Conservation (phyloP, 2,797 vertebrate genomes). For the Artibeus jamaicensis region DNA sequence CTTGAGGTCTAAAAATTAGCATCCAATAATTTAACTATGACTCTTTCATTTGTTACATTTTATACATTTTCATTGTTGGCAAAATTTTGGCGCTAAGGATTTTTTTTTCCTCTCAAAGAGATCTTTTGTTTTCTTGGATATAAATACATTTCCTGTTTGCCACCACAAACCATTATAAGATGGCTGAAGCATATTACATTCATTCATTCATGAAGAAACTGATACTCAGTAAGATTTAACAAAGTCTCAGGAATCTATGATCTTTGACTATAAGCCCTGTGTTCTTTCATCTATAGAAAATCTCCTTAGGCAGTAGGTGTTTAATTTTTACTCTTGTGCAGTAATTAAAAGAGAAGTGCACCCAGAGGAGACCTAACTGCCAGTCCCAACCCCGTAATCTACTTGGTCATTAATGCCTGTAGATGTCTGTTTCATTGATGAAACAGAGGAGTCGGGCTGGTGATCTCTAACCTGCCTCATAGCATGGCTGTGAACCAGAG, state of each 20-base stretch:
- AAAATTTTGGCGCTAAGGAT: not conserved
- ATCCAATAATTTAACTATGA: not conserved
- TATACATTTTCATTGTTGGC: not conserved
- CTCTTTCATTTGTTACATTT: not conserved
- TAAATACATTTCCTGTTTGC: not conserved
- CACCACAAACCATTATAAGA: not conserved
- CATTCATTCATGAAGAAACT: not conserved
- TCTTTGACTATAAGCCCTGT: not conserved
- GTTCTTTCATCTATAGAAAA: not conserved
- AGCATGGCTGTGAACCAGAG: not conserved
- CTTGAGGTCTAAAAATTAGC: not conserved
- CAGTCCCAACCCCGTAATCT: not conserved
- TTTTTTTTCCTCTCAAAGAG: not conserved
- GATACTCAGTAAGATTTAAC: not conserved
- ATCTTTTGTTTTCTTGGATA: not conserved
- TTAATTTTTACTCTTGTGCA: not conserved
- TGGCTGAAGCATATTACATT: not conserved
- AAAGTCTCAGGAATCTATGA: not conserved
- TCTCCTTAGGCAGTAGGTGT: not conserved
- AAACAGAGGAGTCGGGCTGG: not conserved
- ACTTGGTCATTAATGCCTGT: not conserved
- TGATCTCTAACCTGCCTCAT: not conserved
- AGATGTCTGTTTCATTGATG: not conserved
- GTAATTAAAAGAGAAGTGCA: not conserved
- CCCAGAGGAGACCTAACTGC: not conserved